Evolutionary conservation across 1,140 invertebrate genomes (phyloP).

Genomic region (Aphaenogaster floridana): DNA sequence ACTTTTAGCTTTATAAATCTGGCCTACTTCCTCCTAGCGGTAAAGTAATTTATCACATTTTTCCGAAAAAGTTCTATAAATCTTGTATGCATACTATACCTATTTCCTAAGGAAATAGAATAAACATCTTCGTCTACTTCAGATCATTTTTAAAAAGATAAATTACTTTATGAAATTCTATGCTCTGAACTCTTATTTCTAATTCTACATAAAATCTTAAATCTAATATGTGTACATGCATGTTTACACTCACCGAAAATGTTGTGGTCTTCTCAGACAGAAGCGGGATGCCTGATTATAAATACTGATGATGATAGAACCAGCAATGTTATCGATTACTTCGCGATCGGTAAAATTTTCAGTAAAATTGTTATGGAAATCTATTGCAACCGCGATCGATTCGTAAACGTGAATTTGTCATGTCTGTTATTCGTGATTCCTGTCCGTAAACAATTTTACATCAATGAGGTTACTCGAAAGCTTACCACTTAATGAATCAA

Average conservation of each 20-base stretch:
- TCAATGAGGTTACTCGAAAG: background rate
- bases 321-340: background rate
- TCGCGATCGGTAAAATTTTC: conserved; percentile 5
- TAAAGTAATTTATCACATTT: conserved; percentile 21
- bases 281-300: background rate
- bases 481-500: background rate
- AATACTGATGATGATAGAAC: background rate
- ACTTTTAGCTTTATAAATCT: conserved; percentile 49
- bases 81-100: background rate
- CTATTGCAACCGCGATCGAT: background rate
- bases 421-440: conserved; percentile 8
- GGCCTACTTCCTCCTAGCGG: background rate
- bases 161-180: background rate
- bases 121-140: conserved; percentile 2
- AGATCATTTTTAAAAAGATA: background rate
- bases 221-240: conserved; percentile 7
- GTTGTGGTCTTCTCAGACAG: background rate
- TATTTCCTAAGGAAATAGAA: background rate
- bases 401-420: conserved; percentile 17
- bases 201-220: background rate
- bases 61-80: background rate
- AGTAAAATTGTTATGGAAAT: background rate
- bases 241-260: conserved; percentile 38
- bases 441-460: background rate
- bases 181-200: background rate